phyloP scores from a whole-genome alignment of 2,113 vertebrate genomes.

The Hemichromis elongatus region DNA sequence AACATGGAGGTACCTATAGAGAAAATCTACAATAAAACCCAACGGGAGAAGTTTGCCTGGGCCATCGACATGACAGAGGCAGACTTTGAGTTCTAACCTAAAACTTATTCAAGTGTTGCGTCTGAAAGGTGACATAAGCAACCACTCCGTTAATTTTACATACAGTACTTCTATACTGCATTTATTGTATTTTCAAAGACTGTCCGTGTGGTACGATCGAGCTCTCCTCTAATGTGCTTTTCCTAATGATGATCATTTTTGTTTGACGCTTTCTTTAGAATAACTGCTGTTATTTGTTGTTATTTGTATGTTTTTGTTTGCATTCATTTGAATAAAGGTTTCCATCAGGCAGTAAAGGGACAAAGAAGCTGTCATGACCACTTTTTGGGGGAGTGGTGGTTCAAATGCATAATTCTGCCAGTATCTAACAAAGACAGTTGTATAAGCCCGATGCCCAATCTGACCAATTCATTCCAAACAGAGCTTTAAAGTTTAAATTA shows the following conservation, averaged over 20 bases:
- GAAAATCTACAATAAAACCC: constrained; percentile 76
- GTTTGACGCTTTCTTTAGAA: constrained; percentile 14
- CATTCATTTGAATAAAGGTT: constrained; percentile 58
- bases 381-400: not conserved
- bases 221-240: not conserved
- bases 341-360: not conserved
- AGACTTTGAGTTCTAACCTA: constrained; percentile 74
- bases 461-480: not conserved
- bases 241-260: not conserved
- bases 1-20: constrained; percentile 65
- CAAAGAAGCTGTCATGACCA: not conserved
- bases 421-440: not conserved
- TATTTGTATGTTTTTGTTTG: constrained; percentile 18
- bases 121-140: not conserved
- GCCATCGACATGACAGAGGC: constrained; percentile 72
- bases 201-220: not conserved
- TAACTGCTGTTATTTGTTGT: not conserved
- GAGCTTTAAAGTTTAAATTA: not conserved
- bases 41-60: constrained; percentile 76
- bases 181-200: not conserved
- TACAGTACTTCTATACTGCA: not conserved
- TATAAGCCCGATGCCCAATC: not conserved
- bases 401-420: not conserved
- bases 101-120: not conserved
- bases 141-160: not conserved